Evolutionary conservation across 2,113 vertebrate species (phyloP), one percentile per base, ranked within the genome.

Genomic region (Semicossyphus pulcher): DNA sequence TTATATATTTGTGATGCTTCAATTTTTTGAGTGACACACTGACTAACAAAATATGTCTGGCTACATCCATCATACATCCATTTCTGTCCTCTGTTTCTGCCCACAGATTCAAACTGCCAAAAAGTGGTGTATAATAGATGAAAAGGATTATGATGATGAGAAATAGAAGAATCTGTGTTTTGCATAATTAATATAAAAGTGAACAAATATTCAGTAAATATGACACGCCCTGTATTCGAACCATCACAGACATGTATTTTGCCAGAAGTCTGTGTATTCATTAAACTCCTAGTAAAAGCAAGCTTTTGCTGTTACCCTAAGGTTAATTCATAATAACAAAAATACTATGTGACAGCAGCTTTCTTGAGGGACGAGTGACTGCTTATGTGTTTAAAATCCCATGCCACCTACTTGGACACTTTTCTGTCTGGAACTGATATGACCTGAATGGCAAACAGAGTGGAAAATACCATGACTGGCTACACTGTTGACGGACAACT

Each of bases 381-480:
- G 69, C 58, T 72, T 63, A 69, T 64, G 75, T 44, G 44, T 65
- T 68, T 73, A 53, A 76, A 82, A 72, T 79, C 64, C 62, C 21
- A 63, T 76, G 74, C 58, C 76, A 76, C 49, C 62, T 37, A 72
- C 64, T 52, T 76, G 56, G 78, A 80, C 81, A 88, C 71, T 84
- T 72, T 63, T 78, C 69, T 81, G 75, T 32, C 66, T 70, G 77
- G 69, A 76, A 76, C 48, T 47, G 72, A 81, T 73, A 47, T 59
- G 81, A 82, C 89, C 87, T 82, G 86, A 88, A 91, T 86, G 82
- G 26, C 70, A 85, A 89, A 54, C 72, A 81, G 82, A 71, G 75
- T 82, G 73, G 76, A 91, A 89, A 76, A 74, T 42, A 83, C 54
- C 57, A 62, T 51, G 69, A 76, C 65, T 51, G 61, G 49, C 63